Percentiles rank a stretch among this genome's conserved stretches.
These are phyloP conservation scores for Limosa lapponica DNA, from an alignment of 2,797 vertebrate species.

Conservation along the genomic window DNA sequence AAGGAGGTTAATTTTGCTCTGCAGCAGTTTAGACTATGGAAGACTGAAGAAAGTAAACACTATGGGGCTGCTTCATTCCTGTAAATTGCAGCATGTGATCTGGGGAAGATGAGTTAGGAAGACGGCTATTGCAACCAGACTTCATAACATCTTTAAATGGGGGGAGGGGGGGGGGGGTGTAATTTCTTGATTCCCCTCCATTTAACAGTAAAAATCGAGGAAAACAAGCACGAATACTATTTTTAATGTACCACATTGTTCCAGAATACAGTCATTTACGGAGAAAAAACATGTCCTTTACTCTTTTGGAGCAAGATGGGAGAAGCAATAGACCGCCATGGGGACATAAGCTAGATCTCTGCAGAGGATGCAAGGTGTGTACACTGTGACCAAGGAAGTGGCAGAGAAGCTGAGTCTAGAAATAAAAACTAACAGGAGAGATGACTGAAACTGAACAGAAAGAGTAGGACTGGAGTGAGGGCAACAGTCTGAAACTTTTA, in stretches of 20 bases:
- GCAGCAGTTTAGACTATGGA: slow-evolving; percentile 5
- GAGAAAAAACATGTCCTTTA: neutral
- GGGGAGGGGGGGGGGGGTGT: neutral
- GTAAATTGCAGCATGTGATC: neutral
- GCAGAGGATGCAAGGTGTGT: neutral
- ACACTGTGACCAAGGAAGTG: neutral
- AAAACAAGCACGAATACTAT: neutral
- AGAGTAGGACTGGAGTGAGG: neutral
- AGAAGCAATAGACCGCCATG: neutral
- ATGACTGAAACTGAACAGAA: neutral
- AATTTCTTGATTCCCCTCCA: neutral
- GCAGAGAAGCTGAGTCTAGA: neutral
- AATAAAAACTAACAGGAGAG: neutral
- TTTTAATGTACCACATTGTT: neutral
- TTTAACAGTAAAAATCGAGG: neutral
- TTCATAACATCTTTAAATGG: neutral
- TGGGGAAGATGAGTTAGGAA: neutral
- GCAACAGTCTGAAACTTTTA: neutral
- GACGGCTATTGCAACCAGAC: neutral
- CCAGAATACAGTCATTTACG: neutral
- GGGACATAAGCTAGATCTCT: neutral
- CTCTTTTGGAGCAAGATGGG: neutral
- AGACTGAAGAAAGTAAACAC: slow-evolving; percentile 30
- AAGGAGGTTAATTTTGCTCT: slow-evolving; percentile 55
- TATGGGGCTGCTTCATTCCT: neutral